Percentiles rank a stretch among this genome's conserved stretches.
phyloP scores from a whole-genome alignment of 2,888 invertebrate genomes.

The Idaea biselata region DNA sequence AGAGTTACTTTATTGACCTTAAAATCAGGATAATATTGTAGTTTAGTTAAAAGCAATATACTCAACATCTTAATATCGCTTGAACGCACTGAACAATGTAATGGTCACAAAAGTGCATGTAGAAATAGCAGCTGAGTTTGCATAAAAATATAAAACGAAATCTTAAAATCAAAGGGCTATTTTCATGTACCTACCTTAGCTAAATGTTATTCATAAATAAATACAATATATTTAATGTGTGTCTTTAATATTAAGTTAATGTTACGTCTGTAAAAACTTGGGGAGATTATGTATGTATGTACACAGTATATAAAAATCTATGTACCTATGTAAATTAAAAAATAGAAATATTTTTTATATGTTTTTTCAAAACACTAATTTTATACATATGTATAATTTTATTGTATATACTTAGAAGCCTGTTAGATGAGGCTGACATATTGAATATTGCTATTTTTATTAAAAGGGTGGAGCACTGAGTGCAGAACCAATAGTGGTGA shows the following conservation, averaged over 20 bases:
- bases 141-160: slow-evolving; percentile 7
- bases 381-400: slow-evolving; percentile 2
- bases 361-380: not conserved
- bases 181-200: slow-evolving; percentile 6
- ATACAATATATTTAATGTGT: slow-evolving; percentile 6
- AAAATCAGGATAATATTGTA: not conserved
- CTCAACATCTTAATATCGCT: not conserved
- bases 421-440: not conserved
- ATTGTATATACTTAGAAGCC: slow-evolving; percentile 3
- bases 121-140: slow-evolving; percentile 48
- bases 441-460: slow-evolving; percentile 43
- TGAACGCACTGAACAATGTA: not conserved
- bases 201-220: slow-evolving; percentile 13
- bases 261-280: not conserved
- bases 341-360: not conserved
- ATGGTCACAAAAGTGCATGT: slow-evolving; percentile 32
- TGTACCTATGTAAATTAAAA: not conserved
- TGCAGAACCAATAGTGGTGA: slow-evolving; percentile 98
- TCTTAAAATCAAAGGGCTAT: slow-evolving; percentile 14
- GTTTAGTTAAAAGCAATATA: not conserved
- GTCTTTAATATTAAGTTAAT: not conserved
- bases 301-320: not conserved
- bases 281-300: not conserved
- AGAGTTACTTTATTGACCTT: not conserved
- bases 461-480: slow-evolving; percentile 89